Percentiles rank a stretch among this genome's conserved stretches.
phyloP scores from a whole-genome alignment of 2,113 vertebrate species.

The Marmota monax region DNA sequence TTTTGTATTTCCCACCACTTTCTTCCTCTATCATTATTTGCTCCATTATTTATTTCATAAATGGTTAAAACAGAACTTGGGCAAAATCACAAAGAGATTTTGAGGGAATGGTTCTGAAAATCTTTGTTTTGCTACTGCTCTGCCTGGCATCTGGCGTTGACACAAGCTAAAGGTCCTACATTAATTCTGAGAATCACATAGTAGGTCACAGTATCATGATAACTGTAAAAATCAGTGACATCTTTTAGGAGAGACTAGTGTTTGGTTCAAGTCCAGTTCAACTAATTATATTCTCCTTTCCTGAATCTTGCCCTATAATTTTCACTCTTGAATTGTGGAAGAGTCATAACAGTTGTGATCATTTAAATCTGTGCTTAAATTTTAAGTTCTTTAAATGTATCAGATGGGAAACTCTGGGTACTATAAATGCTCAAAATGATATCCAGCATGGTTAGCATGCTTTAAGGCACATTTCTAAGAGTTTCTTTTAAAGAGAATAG shows the following conservation, averaged over 20 bases:
- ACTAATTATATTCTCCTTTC: not conserved
- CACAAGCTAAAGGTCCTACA: not conserved
- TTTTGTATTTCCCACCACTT: not conserved
- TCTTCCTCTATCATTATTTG: not conserved
- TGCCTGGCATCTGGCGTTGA: not conserved
- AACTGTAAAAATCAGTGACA: not conserved
- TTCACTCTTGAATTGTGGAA: constrained; percentile 41
- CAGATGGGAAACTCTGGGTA: not conserved
- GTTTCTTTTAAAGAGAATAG: not conserved
- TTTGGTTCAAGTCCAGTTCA: constrained; percentile 2
- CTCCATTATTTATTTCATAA: not conserved
- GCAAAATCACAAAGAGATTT: not conserved
- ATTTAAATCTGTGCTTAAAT: not conserved
- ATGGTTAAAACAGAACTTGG: not conserved
- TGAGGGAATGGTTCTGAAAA: not conserved
- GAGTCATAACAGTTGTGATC: not conserved
- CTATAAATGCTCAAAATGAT: not conserved
- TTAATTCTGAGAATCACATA: not conserved
- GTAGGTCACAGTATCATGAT: not conserved
- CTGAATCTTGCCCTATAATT: constrained; percentile 12
- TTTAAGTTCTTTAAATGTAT: not conserved
- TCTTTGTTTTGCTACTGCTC: not conserved
- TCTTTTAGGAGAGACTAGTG: not conserved
- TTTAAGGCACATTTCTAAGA: not conserved
- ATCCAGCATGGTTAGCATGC: not conserved